These are phyloP conservation scores for Aspidoscelis tigris DNA, from an alignment of 2,113 vertebrate genomes.

Conservation along the genomic window DNA sequence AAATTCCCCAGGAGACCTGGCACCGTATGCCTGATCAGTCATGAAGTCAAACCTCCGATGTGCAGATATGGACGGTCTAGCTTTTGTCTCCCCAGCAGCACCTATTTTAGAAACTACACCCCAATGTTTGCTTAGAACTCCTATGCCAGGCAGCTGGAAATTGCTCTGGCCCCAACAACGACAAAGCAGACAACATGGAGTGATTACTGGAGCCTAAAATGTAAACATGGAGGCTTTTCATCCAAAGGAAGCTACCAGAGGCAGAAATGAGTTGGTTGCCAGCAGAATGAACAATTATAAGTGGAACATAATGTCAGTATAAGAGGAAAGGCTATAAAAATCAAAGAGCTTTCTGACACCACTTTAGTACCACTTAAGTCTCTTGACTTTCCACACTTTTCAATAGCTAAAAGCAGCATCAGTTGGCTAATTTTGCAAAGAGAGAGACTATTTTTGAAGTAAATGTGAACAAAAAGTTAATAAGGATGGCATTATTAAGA, in stretches of 20 bases:
- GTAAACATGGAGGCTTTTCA: slow-evolving; percentile 45
- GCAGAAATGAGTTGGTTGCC: background rate
- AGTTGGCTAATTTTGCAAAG: slow-evolving; percentile 39
- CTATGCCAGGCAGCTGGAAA: slow-evolving; percentile 46
- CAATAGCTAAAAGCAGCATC: background rate
- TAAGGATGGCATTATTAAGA: background rate
- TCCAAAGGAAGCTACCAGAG: background rate
- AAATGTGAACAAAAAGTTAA: background rate
- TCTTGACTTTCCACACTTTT: slow-evolving; percentile 36
- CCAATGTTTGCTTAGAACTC: slow-evolving; percentile 51
- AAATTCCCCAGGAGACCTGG: background rate
- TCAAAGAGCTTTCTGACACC: slow-evolving; percentile 34
- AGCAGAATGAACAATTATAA: background rate
- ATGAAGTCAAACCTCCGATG: background rate
- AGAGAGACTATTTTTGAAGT: slow-evolving; percentile 35
- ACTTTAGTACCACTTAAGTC: slow-evolving; percentile 21
- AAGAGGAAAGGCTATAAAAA: slow-evolving; percentile 27
- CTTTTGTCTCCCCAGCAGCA: slow-evolving; percentile 2
- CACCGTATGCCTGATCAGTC: background rate
- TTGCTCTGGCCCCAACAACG: background rate
- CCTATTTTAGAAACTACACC: slow-evolving; percentile 22
- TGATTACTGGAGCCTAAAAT: background rate
- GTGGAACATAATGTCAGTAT: background rate
- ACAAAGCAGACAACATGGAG: slow-evolving; percentile 35
- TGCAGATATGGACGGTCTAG: background rate